Percentiles rank a stretch among this genome's conserved stretches.
phyloP scores from a whole-genome alignment of 1,140 invertebrate species.

The Campoletis sonorensis region DNA sequence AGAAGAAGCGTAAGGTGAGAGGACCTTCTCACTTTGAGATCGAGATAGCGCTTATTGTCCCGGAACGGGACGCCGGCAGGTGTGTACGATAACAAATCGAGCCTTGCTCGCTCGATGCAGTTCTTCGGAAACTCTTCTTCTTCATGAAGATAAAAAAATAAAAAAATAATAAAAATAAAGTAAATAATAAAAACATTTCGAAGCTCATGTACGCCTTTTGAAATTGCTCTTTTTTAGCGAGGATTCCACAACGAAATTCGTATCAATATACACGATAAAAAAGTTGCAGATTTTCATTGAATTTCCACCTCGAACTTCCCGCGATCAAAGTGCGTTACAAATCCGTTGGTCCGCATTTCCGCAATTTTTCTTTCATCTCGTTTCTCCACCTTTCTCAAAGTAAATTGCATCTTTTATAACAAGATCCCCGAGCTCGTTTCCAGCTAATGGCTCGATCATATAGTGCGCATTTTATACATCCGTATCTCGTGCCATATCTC shows the following conservation, averaged over 20 bases:
- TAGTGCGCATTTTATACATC: constrained; percentile 26
- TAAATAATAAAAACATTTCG: background rate
- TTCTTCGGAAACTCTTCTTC: constrained; percentile 41
- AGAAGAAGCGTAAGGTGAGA: constrained; percentile 47
- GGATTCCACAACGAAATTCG: background rate
- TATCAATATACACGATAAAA: background rate
- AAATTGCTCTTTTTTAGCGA: background rate
- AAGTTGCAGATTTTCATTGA: background rate
- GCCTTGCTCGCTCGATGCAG: constrained; percentile 47
- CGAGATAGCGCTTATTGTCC: constrained; percentile 58
- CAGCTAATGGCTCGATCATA: constrained; percentile 56
- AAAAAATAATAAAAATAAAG: no score
- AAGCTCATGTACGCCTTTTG: background rate
- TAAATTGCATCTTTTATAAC: constrained; percentile 45
- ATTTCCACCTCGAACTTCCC: background rate
- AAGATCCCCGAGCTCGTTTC: constrained; percentile 41
- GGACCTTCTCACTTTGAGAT: constrained; percentile 47
- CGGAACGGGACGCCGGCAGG: constrained; percentile 55
- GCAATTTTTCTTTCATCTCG: constrained; percentile 60
- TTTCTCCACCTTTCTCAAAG: constrained; percentile 26
- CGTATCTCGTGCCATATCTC: background rate
- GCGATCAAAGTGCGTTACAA: constrained; percentile 43
- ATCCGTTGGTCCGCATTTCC: constrained; percentile 48
- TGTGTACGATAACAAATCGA: constrained; percentile 60
- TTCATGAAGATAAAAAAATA: background rate